Conservation (phyloP, 2,888 invertebrate species). For the Chrysomela aeneicollis region DNA sequence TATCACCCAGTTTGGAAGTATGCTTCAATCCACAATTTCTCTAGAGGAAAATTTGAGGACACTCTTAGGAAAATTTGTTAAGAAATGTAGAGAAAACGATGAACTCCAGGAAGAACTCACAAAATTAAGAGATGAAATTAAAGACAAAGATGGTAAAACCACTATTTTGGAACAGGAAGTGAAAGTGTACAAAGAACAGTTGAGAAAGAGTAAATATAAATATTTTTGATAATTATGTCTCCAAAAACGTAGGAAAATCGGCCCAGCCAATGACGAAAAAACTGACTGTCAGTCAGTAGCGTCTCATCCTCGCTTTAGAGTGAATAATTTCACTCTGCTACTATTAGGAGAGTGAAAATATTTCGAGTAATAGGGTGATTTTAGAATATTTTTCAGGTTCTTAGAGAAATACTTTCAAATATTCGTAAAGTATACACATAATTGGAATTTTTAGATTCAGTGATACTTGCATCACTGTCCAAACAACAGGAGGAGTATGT, state of each 20-base stretch:
- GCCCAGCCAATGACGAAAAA: no score
- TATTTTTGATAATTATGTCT: neutral
- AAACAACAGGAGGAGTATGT: neutral
- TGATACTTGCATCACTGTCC: neutral
- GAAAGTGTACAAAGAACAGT: constrained; percentile 32
- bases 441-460: constrained; percentile 9
- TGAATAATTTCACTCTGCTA: no score
- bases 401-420: no score
- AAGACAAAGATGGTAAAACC: constrained; percentile 29
- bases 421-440: no score
- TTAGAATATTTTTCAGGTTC: no score
- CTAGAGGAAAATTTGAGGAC: constrained; percentile 37
- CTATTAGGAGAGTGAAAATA: no score
- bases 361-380: no score
- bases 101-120: constrained; percentile 24
- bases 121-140: constrained; percentile 19
- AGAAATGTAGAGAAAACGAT: constrained; percentile 31
- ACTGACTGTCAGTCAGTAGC: no score
- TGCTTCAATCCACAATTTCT: constrained; percentile 42
- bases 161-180: constrained; percentile 37
- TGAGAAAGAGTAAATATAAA: constrained; percentile 32
- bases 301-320: no score
- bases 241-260: no score
- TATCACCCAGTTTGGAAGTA: constrained; percentile 46
- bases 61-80: constrained; percentile 34